Evolutionary conservation across 2,888 invertebrate genomes (phyloP), one percentile per base, ranked within the genome.

Genomic region (Tenthredo livida): DNA sequence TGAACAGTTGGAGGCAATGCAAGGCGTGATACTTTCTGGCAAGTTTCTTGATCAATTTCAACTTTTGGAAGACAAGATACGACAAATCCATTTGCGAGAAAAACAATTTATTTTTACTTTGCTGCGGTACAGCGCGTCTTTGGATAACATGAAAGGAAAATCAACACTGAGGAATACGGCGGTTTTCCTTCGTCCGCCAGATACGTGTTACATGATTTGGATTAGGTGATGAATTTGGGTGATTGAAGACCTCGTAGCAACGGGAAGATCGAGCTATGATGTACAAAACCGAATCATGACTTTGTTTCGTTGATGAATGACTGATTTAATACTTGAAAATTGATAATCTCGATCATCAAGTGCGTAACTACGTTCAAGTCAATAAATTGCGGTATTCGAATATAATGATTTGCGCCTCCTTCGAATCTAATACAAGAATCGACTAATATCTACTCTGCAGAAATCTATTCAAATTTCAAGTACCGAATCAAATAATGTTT

Each of bases 41-140:
- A 37, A 21, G 61, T 58, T 80, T 80, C 15, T 29, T 40, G 40
- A 61, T 43, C 58, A 80, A 61, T 80, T 37, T 58, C 9, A 37
- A 6, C 0, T 50, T 40, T 40, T 15, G 15, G 15, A 29, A 40
- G 61, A 5, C 58, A 21, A 61, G 29, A 47, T 47, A 15, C 2
- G 78, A 15, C 5, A 61, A 37, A 61, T 61, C 21, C 61, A 61
- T 80, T 40, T 61, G n/a, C 40, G 40, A 25, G 61, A 58, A 80
- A 40, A 80, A 80, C 80, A 80, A 80, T 80, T 61, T 80, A 80
- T 80, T 61, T 80, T 61, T 61, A n/a, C 58, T 40, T 61, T 61
- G 58, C 12, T 80, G 61, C 61, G 80, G 80, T 25, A 61, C 61
- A 80, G 15, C 21, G 1, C n/a, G n/a, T n/a, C n/a, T 80, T 80